Evolutionary conservation across 2,113 vertebrate genomes (phyloP), one percentile per base, ranked within the genome.

Genomic region (Typhlomys cinereus): DNA sequence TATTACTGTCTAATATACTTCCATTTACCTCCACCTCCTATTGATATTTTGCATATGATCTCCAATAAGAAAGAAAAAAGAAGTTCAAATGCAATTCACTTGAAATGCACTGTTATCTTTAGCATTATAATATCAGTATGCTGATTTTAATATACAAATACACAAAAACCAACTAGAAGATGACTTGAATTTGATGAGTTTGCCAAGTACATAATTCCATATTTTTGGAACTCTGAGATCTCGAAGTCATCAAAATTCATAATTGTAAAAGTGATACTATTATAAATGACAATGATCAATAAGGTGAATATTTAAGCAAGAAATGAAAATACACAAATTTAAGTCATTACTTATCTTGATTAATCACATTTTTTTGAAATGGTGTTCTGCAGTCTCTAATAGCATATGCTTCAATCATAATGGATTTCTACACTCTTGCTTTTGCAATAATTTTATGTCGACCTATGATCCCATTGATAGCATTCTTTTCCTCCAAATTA

Each of bases 401-500:
- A 54, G 12, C 2, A 67, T 93, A 64, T 66, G 44, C 75, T 94
- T 90, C 64, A 64, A 75, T 23, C 29, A 5, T 62, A 78, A 31
- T 90, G 39, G 23, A 83, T 89, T 95, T 87, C 12, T 87, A 69
- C 29, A 62, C 39, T 79, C 73, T 31, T 34, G 20, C 34, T 52
- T 83, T 83, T 64, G 52, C 73, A 71, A 17, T 46, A 59, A 85
- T 81, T 84, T 90, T 80, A 62, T 89, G 12, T 91, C 62, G 85
- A 87, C 31, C 44, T 23, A 25, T 89, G n/a, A 92, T 89, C 27
- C 34, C n/a, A 88, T 41, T 79, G 21, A 79, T 93, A n/a, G 13
- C 57, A 79, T 73, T 81, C 27, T 75, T 95, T 87, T 71, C 39
- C 29, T 89, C 83, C 39, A 92, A 85, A 85, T 88, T 93, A 94